A percentile compares a stretch with the other conserved stretches of the same genome.
phyloP scores from a whole-genome alignment of 2,797 vertebrate species.

The Paguma larvata region DNA sequence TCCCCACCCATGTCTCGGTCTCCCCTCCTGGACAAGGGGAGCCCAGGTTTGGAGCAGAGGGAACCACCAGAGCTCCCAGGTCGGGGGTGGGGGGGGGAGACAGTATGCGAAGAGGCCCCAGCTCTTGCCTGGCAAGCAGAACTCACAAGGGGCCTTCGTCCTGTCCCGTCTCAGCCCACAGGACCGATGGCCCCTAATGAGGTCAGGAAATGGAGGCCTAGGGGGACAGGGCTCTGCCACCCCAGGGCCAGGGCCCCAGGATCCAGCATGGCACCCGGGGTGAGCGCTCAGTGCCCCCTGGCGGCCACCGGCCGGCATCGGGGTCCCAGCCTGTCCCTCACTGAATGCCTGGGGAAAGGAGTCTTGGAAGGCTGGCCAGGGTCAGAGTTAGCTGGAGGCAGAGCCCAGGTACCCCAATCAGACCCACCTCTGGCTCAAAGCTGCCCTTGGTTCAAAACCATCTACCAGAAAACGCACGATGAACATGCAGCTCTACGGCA shows the following conservation, averaged over 20 bases:
- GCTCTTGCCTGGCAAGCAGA: neutral
- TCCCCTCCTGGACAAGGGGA: neutral
- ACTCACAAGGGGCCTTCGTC: rapidly evolving
- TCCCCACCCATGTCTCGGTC: neutral
- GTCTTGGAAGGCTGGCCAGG: neutral
- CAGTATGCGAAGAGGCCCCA: neutral
- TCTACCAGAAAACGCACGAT: rapidly evolving
- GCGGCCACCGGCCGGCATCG: neutral
- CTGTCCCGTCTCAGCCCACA: neutral
- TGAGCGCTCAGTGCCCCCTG: neutral
- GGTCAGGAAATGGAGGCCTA: neutral
- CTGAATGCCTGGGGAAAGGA: rapidly evolving
- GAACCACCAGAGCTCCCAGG: neutral
- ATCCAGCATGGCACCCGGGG: rapidly evolving
- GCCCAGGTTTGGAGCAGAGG: neutral
- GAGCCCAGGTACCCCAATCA: neutral
- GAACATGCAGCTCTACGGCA: rapidly evolving
- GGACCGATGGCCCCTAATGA: neutral
- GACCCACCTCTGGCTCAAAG: neutral
- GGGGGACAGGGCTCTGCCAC: neutral
- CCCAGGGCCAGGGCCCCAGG: too few species aligned
- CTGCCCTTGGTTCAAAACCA: neutral
- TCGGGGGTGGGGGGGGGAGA: neutral
- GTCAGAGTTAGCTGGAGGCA: neutral
- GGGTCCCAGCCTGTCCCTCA: rapidly evolving